Percentiles rank a stretch among this genome's conserved stretches.
These are phyloP conservation scores for Sanderia malayensis DNA, from an alignment of 30 jellyfish, hydroid and myxozoan species.

Conservation along the genomic window DNA sequence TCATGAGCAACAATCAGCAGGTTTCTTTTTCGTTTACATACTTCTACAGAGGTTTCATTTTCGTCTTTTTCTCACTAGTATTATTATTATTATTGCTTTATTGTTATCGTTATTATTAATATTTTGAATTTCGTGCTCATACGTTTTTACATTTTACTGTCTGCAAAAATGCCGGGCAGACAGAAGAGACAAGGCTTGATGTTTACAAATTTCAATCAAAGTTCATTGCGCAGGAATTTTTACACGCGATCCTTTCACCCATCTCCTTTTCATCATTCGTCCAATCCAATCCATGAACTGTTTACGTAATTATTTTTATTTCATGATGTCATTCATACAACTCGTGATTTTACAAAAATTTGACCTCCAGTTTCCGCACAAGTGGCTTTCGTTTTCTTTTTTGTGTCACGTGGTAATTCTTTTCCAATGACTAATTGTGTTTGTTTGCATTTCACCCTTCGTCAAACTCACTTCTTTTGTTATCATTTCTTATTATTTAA, in stretches of 20 bases:
- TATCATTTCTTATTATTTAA: background rate
- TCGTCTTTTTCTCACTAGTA: background rate
- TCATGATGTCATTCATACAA: background rate
- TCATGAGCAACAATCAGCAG: background rate
- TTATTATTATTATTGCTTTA: background rate
- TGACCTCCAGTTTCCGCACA: background rate
- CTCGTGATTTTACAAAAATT: too few species aligned
- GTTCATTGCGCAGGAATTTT: background rate
- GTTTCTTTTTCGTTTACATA: background rate
- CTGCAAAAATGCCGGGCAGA: background rate
- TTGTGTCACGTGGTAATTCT: background rate
- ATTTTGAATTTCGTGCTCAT: background rate
- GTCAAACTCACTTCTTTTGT: background rate
- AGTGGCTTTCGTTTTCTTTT: background rate
- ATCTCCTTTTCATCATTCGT: too few species aligned
- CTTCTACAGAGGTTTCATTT: slow-evolving; percentile 52
- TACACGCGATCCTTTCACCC: too few species aligned
- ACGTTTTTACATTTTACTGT: background rate
- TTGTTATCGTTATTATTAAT: too few species aligned
- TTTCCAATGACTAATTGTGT: background rate
- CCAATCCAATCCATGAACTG: too few species aligned
- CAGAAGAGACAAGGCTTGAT: background rate
- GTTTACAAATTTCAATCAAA: background rate
- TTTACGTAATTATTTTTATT: background rate
- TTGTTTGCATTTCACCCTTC: background rate